Evolutionary conservation across 2,113 vertebrate genomes (phyloP), one percentile per base, ranked within the genome.

Genomic region (Corythornis vintsioides): DNA sequence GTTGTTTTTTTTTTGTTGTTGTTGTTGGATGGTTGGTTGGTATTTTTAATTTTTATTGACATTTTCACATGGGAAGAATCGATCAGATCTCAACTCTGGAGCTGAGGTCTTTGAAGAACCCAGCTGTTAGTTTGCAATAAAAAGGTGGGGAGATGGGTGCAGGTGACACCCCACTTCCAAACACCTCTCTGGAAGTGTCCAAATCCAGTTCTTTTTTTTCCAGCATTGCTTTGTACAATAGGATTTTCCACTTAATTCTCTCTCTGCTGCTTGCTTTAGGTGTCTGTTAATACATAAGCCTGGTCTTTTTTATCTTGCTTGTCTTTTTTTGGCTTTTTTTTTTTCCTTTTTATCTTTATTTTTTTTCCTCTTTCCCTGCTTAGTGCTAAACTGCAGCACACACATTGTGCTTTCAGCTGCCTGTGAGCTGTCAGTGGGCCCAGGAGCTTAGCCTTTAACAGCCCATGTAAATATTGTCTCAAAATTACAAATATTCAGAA

Each of bases 401-500:
- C 5, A 2, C 26, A 28, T 25, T 81, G 87, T 92, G 85, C 86
- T 94, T 94, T 83, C 74, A 87, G 72, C 57, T 40, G 69, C 92
- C 83, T 92, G 88, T 77, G 70, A 94, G 86, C 47, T 94, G 57
- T 95, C 95, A 89, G 83, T 15, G 1, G 86, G 93, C 94, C 70
- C 75, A 80, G 63, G 60, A 70, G 60, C 80, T 67, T 92, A 83
- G 76, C 88, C 45, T 29, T 92, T 95, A 93, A 61, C 82, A 17
- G 84, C 22, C 87, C 96, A 48, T 92, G 67, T 92, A 95, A 96
- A 96, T 95, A 92, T 96, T 97, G 79, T 61, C 84, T 95, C 77
- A 83, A 97, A 96, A 92, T 83, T 94, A 70, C 88, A 97, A 95
- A 96, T 97, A 97, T 93, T 93, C 97, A 70, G 93, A 90, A 80